Conservation (phyloP, 2,888 invertebrate genomes). For the Palloptera scutellata region DNA sequence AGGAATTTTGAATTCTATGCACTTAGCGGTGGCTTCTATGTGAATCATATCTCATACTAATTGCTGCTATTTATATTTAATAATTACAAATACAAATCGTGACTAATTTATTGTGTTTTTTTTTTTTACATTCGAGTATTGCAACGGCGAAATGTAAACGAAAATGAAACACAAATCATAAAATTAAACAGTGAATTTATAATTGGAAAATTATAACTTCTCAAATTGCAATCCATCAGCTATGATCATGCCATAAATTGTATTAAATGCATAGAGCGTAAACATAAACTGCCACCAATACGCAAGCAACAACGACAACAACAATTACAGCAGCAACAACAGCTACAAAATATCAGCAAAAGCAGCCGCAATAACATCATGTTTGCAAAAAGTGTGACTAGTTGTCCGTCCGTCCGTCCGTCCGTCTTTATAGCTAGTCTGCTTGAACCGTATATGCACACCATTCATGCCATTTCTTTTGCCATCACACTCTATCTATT, state of each 20-base stretch:
- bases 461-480: no score
- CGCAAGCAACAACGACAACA: slow-evolving; percentile 3
- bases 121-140: no score
- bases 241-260: slow-evolving; percentile 52
- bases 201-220: slow-evolving; percentile 56
- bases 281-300: not conserved
- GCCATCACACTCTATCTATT: no score
- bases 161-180: slow-evolving; percentile 16
- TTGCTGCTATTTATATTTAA: no score
- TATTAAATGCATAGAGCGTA: slow-evolving; percentile 31
- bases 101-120: no score
- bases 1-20: no score
- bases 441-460: no score
- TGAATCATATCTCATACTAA: no score
- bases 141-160: no score
- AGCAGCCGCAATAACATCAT: not conserved
- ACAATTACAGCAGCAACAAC: slow-evolving; percentile 7
- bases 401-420: not conserved
- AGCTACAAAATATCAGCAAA: not conserved
- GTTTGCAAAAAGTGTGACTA: not conserved
- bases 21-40: no score
- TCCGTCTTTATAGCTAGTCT: slow-evolving; percentile 1
- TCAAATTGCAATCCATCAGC: slow-evolving; percentile 49
- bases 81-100: no score
- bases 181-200: slow-evolving; percentile 41